Percentiles rank a stretch among this genome's conserved stretches.
phyloP scores from a whole-genome alignment of 2,113 vertebrate species.

The Montifringilla adamsi region DNA sequence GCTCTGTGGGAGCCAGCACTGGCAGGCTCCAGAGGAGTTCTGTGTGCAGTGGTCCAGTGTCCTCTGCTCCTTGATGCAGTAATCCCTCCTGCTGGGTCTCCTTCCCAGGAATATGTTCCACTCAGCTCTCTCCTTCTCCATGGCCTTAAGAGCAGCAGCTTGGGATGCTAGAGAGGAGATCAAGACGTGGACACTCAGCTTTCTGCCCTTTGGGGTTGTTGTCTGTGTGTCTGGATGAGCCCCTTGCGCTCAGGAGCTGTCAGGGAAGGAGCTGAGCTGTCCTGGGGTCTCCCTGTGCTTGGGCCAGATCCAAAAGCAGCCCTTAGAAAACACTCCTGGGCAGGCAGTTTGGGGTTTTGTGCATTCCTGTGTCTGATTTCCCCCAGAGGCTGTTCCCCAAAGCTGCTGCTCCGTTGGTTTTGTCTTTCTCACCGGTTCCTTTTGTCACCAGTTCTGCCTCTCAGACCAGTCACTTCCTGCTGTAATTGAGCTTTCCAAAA shows the following conservation, averaged over 20 bases:
- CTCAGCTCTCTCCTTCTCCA: background rate
- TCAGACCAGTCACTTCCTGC: background rate
- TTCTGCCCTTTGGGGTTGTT: background rate
- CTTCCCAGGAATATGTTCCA: background rate
- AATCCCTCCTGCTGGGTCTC: background rate
- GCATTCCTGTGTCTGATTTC: rapidly evolving
- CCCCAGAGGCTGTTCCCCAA: background rate
- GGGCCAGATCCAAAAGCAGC: background rate
- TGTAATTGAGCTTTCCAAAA: background rate
- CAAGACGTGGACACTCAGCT: background rate
- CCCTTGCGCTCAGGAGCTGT: background rate
- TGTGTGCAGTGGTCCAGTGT: background rate
- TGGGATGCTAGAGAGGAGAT: background rate
- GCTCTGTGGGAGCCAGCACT: rapidly evolving
- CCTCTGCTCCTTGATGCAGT: background rate
- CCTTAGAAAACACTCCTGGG: background rate
- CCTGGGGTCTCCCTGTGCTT: background rate
- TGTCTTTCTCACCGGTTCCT: background rate
- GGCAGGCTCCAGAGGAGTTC: background rate
- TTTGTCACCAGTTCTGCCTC: background rate
- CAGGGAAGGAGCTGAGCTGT: background rate
- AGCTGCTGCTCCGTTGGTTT: background rate
- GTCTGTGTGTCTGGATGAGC: background rate
- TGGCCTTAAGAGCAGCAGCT: background rate
- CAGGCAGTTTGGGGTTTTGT: background rate